Evolutionary conservation across 2,113 vertebrate genomes (phyloP).

Genomic region (Galemys pyrenaicus): DNA sequence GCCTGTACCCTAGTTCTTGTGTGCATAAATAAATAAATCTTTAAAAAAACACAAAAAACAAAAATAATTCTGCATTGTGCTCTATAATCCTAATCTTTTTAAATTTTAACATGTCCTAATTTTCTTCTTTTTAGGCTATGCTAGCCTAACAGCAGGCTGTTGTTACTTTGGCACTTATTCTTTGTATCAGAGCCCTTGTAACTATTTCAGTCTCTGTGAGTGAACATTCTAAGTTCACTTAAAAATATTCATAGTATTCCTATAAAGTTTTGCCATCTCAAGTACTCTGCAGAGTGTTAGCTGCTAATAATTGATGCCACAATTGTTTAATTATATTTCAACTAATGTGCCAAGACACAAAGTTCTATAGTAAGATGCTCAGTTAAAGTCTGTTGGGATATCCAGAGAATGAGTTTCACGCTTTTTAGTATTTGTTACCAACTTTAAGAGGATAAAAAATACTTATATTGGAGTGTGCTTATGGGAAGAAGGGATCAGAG

Average conservation of each 20-base stretch:
- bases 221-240: slow-evolving; percentile 9
- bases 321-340: neutral
- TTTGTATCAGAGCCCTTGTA: neutral
- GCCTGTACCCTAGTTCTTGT: too few species aligned
- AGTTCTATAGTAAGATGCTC: neutral
- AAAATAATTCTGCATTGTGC: neutral
- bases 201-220: neutral
- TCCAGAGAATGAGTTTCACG: neutral
- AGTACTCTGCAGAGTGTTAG: neutral
- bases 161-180: neutral
- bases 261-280: neutral
- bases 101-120: neutral
- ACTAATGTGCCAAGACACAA: neutral
- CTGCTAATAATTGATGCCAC: neutral
- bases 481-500: neutral
- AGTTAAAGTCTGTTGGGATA: neutral
- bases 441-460: neutral
- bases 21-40: too few species aligned
- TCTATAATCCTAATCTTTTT: neutral
- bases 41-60: too few species aligned
- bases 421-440: neutral
- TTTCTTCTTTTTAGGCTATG: neutral
- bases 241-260: neutral
- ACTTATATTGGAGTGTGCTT: neutral
- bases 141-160: neutral